Base-by-base conservation (phyloP, 1,140 invertebrate species). In the Elymnias hypermnestra region DNA sequence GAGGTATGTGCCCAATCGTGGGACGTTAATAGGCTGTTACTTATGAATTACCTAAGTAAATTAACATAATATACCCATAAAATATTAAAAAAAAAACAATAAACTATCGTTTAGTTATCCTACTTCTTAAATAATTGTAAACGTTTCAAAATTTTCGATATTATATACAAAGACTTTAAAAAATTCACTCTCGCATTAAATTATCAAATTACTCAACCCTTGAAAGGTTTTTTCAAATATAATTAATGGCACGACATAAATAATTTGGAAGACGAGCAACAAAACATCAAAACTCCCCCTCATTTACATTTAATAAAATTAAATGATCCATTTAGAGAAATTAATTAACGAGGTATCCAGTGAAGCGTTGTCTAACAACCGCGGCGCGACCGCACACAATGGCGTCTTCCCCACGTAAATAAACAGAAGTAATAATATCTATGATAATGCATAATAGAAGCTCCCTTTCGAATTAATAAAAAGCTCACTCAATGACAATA, bases 281-380 rank as follows among this genome's bases (percentile, higher is more conserved):
- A 52, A 52, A 40, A 53, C 53, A 57, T 67, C 45, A 39, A 6
- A 61, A 65, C 69, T 73, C 68, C 77, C 72, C 72, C 66, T 75
- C 57, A 84, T 84, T 84, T 83, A 73, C 74, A 85, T 83, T 85
- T 83, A 78, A 84, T 84, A 67, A 83, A 85, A 85, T 85, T 85
- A 85, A 85, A 85, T 85, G 78, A 85, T 79, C 68, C 78, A 82
- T 85, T 82, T 83, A 85, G 50, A 72, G 70, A 85, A 74, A 85
- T 82, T 85, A 85, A 85, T 85, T 85, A 85, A 85, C 63, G 70
- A 81, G 62, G 59, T 72, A 73, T 47, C 59, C 82, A 79, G 66
- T 82, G 78, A 76, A 78, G 68, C 81, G 76, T 63, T 63, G 61
- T 66, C 60, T 71, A 55, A 64, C 71, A 70, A 56, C 69, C 72